phyloP scores from a whole-genome alignment of 2,888 invertebrate species.

The Ganaspis brasiliensis region DNA sequence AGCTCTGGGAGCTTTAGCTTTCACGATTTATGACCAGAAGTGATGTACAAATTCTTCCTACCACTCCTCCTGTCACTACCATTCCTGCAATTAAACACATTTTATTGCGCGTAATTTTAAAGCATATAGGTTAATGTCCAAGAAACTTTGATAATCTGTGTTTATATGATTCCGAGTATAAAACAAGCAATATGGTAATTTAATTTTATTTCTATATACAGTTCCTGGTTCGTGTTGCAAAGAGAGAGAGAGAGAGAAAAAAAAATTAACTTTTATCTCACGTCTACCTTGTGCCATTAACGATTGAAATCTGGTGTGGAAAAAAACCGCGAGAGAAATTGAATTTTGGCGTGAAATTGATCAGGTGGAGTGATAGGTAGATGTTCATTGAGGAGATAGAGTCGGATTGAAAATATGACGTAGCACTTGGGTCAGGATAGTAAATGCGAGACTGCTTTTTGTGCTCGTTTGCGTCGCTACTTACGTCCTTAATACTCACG shows the following conservation, averaged over 20 bases:
- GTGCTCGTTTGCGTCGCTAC: constrained; percentile 45
- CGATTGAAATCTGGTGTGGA: neutral
- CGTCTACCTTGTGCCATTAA: neutral
- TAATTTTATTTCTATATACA: too few species aligned
- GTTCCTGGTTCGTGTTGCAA: too few species aligned
- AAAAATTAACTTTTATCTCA: too few species aligned
- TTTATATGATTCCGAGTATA: too few species aligned
- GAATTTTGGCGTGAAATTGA: constrained; percentile 36
- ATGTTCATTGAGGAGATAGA: constrained; percentile 10
- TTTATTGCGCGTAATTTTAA: constrained; percentile 30
- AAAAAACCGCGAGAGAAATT: constrained; percentile 4
- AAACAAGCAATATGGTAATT: too few species aligned
- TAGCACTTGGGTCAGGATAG: constrained; percentile 48
- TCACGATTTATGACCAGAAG: constrained; percentile 21
- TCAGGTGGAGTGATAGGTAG: constrained; percentile 15
- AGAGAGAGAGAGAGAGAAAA: too few species aligned
- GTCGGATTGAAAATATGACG: constrained; percentile 56
- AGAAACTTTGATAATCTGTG: neutral
- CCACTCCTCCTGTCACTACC: constrained; percentile 33
- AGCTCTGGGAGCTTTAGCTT: constrained; percentile 23
- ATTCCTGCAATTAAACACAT: constrained; percentile 12
- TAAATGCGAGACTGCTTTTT: constrained; percentile 50
- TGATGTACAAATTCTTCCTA: constrained; percentile 25
- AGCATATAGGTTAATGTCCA: neutral
- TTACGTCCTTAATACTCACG: constrained; percentile 36